phyloP scores from a whole-genome alignment of 2,888 invertebrate species.

The Calameuta filiformis region DNA sequence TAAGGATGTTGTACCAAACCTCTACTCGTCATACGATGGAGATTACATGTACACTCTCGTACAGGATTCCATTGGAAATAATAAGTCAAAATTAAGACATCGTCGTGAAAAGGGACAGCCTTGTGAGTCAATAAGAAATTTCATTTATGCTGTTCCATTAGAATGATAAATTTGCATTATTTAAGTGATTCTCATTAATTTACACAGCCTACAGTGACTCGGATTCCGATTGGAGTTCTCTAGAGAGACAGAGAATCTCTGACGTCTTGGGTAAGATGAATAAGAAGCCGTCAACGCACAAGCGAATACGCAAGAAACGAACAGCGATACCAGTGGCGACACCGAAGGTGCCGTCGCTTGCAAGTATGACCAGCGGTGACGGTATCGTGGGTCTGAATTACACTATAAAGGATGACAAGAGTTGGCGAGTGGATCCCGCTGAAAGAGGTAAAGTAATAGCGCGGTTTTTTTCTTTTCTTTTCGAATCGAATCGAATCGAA shows the following conservation, averaged over 20 bases:
- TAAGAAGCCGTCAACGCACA: slow-evolving; percentile 77
- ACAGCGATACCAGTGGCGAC: slow-evolving; percentile 88
- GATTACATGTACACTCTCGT: slow-evolving; percentile 77
- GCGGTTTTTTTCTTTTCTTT: slow-evolving; percentile 5
- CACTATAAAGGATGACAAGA: slow-evolving; percentile 62
- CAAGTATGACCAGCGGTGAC: slow-evolving; percentile 64
- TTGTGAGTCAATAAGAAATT: slow-evolving; percentile 64
- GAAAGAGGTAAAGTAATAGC: slow-evolving; percentile 58
- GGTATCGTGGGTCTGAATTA: slow-evolving; percentile 61
- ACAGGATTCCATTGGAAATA: slow-evolving; percentile 73
- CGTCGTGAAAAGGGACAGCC: slow-evolving; percentile 75
- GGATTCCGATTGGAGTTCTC: slow-evolving; percentile 87
- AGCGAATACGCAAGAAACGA: slow-evolving; percentile 78
- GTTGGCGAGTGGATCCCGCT: slow-evolving; percentile 59
- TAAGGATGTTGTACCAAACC: slow-evolving; percentile 71
- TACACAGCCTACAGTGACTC: slow-evolving; percentile 86
- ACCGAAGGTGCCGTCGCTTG: slow-evolving; percentile 81
- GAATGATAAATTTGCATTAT: neutral
- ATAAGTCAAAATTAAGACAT: slow-evolving; percentile 72
- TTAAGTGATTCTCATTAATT: slow-evolving; percentile 24
- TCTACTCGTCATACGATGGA: slow-evolving; percentile 69
- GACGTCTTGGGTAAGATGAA: slow-evolving; percentile 75
- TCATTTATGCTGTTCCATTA: neutral
- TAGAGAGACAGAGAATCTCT: slow-evolving; percentile 72
- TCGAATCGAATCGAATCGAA: neutral